Base-by-base conservation (phyloP, 2,888 invertebrate species). In the Nysson spinosus region DNA sequence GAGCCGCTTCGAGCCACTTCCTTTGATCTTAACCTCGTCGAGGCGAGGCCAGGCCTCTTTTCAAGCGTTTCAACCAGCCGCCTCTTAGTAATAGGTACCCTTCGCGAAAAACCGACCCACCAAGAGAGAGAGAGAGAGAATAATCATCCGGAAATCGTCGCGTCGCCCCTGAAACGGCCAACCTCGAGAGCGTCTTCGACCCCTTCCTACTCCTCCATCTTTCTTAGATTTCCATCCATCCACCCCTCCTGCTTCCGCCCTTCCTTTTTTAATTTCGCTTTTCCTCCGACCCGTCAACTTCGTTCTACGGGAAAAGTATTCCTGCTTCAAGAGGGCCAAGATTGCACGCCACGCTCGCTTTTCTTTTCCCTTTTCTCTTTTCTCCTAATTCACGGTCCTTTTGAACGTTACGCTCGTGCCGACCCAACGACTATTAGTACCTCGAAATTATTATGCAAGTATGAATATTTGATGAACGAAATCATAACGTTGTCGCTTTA, bases 1-100 rank as follows among this genome's bases (percentile, higher is more conserved):
- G 57, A 30, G 54, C 50, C 39, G 58, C 62, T 64, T 42, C 65
- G 61, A 68, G 77, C 71, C 75, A 78, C 80, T 83, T 78, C 71
- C 83, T 83, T 83, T 83, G 83, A 83, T 83, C 82, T 82, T 79
- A 80, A 81, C 80, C 74, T 79, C 69, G 76, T 75, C 71, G 68
- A 67, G 71, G 72, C 64, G n/a, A n/a, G n/a, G n/a, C n/a, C n/a
- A 67, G 70, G 78, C 78, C 77, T 80, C 79, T 80, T 75, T 81
- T 81, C 75, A 70, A 72, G 64, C 77, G 67, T 75, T 77, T 69
- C 76, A 60, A 63, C 63, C 69, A 72, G 72, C 79, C 64, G 75
- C 63, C 56, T 46, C 56, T n/a, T n/a, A n/a, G 67, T 77, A 69
- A 75, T 72, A 68, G 66, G 76, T 67, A 58, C 63, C 72, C 69